Evolutionary conservation across 2,113 vertebrate species (phyloP), one percentile per base, ranked within the genome.

Genomic region (Cyanoliseus patagonus): DNA sequence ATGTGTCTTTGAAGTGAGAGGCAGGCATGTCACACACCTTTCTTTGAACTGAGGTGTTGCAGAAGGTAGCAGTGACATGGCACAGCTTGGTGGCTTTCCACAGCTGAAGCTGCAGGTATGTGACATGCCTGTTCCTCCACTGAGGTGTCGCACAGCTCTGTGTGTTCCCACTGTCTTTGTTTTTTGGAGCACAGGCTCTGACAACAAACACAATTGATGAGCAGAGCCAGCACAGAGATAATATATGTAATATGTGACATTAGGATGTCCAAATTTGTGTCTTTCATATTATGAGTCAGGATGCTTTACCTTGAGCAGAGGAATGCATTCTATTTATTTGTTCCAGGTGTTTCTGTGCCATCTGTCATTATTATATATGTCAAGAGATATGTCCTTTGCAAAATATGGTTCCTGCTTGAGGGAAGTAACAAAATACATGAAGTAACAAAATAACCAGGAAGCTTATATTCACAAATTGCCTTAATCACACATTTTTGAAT

Each of bases 61-160:
- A 94, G 88, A 91, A 95, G 79, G 66, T 31, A 80, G 76, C 55
- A 8, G 77, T 97, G 97, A 97, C 90, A 89, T 72, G 82, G 88
- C 97, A 96, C 93, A 96, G 97, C 96, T 96, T 97, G 95, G 93
- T 97, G 95, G 95, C 93, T 94, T 95, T 94, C 88, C 73, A 59
- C 62, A 28, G 44, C 82, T 85, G 95, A 95, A 90, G 73, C 83
- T 94, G 73, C 75, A 93, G 90, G 92, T 80, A 84, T 61, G 67
- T 92, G 96, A 95, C 79, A 37, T 70, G 79, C 64, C 83, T 90
- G 47, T 39, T 95, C 62, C 78, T 95, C 83, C 64, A 83, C 64
- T 1, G 7, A 94, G 10, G 47, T 41, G 94, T 84, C 13, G 23
- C 80, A 46, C 55, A 42, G 69, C 44, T 85, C 90, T 61, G 39